Conservation (phyloP, 2,888 invertebrate genomes). For the Ormyrus nitidulus region DNA sequence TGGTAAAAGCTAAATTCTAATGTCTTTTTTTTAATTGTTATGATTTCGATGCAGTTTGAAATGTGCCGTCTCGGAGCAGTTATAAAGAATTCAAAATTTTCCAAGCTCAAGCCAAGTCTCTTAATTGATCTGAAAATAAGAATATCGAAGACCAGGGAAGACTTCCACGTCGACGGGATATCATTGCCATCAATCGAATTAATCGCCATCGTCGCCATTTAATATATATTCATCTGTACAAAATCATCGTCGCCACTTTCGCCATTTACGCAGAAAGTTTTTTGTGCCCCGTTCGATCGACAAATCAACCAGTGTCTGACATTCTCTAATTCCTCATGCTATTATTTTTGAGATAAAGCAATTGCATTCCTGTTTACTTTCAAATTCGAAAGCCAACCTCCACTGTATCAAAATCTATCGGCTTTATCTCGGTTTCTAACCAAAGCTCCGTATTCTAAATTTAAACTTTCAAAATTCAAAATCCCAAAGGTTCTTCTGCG, state of each 20-base stretch:
- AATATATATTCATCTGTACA: constrained; percentile 3
- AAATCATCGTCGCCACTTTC: constrained; percentile 30
- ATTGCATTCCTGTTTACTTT: not conserved
- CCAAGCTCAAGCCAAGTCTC: constrained; percentile 13
- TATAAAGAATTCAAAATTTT: constrained; percentile 7
- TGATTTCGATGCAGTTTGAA: not conserved
- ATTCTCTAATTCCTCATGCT: too few relatives aligned
- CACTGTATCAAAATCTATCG: too few relatives aligned
- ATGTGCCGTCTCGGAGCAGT: not conserved
- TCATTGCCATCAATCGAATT: constrained; percentile 27
- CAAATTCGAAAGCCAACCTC: too few relatives aligned
- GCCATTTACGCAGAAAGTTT: constrained; percentile 8
- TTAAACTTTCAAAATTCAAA: too few relatives aligned
- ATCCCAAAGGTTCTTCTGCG: too few relatives aligned
- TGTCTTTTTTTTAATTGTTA: not conserved
- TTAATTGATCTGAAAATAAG: constrained; percentile 35
- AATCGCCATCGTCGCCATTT: constrained; percentile 38
- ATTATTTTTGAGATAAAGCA: not conserved
- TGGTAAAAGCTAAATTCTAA: too few relatives aligned
- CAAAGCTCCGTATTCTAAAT: too few relatives aligned
- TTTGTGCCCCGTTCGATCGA: constrained; percentile 6
- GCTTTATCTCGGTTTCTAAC: too few relatives aligned
- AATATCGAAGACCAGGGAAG: constrained; percentile 15
- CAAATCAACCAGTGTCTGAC: not conserved
- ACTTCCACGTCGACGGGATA: constrained; percentile 14